These are phyloP conservation scores for Ophiothrix spiculata DNA, from an alignment of 35 echinoderm and acorn worm genomes.

Conservation along the genomic window DNA sequence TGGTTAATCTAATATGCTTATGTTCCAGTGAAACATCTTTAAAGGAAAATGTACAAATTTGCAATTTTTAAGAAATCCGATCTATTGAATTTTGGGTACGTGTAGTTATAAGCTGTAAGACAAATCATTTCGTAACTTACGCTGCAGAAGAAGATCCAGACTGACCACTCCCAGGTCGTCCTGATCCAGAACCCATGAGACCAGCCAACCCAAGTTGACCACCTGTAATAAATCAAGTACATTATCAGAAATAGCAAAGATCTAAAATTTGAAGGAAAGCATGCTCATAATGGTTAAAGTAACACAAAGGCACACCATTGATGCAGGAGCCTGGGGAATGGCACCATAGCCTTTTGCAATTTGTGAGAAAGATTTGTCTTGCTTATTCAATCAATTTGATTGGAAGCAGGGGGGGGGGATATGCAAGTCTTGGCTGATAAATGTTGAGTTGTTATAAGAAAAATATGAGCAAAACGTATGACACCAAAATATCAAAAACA, in stretches of 20 bases:
- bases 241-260: neutral
- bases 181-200: constrained; percentile 24
- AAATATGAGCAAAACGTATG: too few relatives aligned
- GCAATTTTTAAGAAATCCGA: neutral
- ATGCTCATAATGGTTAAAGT: neutral
- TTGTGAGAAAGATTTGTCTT: neutral
- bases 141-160: constrained; percentile 29
- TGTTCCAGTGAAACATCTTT: neutral
- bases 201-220: constrained; percentile 14
- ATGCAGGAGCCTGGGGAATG: neutral
- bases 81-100: neutral
- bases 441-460: too few relatives aligned
- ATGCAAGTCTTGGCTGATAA: too few relatives aligned
- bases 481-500: too few relatives aligned
- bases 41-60: neutral
- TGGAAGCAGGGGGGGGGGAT: too few relatives aligned
- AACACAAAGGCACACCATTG: neutral
- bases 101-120: neutral
- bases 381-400: neutral
- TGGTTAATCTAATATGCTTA: neutral
- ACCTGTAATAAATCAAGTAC: neutral
- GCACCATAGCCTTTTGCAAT: neutral
- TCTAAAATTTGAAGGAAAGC: too few relatives aligned
- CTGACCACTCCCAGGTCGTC: constrained; percentile 30
- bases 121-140: constrained; percentile 28